Percentiles rank a stretch among this genome's conserved stretches.
Evolutionary conservation across 2,797 vertebrate species (phyloP).

Genomic region (Sebastes aleutianus): DNA sequence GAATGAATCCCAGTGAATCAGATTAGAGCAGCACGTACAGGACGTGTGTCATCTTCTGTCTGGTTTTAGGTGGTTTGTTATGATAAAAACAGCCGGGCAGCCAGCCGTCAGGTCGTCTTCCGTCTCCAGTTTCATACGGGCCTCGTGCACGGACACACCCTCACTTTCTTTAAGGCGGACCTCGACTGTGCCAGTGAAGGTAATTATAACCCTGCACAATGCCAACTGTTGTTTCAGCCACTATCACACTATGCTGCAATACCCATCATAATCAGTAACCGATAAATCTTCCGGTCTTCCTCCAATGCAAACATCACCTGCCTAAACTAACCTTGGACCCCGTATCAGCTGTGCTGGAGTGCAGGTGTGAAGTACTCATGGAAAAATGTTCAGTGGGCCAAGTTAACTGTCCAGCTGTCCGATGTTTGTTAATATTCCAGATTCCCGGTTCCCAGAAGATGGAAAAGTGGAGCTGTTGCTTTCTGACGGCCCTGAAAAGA

Average conservation of each 20-base stretch:
- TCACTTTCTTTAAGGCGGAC: slow-evolving; percentile 88
- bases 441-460: slow-evolving; percentile 86
- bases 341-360: slow-evolving; percentile 22
- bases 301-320: slow-evolving; percentile 24
- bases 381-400: not conserved
- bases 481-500: slow-evolving; percentile 86
- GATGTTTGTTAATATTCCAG: slow-evolving; percentile 70
- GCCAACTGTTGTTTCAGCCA: slow-evolving; percentile 4
- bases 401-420: slow-evolving; percentile 27
- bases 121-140: slow-evolving; percentile 92
- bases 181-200: slow-evolving; percentile 88
- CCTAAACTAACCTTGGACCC: slow-evolving; percentile 44
- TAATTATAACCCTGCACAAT: slow-evolving; percentile 52
- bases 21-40: not conserved
- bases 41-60: not conserved
- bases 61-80: slow-evolving; percentile 89
- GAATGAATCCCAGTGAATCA: not conserved
- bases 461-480: slow-evolving; percentile 89
- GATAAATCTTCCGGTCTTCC: slow-evolving; percentile 34
- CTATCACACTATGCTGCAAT: not conserved
- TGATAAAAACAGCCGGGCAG: slow-evolving; percentile 80
- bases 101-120: slow-evolving; percentile 85
- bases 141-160: slow-evolving; percentile 77
- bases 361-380: slow-evolving; percentile 43
- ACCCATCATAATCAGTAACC: slow-evolving; percentile 39